Evolutionary conservation across 1,140 invertebrate species (phyloP), one percentile per base, ranked within the genome.

Genomic region (Drosophila ambigua): DNA sequence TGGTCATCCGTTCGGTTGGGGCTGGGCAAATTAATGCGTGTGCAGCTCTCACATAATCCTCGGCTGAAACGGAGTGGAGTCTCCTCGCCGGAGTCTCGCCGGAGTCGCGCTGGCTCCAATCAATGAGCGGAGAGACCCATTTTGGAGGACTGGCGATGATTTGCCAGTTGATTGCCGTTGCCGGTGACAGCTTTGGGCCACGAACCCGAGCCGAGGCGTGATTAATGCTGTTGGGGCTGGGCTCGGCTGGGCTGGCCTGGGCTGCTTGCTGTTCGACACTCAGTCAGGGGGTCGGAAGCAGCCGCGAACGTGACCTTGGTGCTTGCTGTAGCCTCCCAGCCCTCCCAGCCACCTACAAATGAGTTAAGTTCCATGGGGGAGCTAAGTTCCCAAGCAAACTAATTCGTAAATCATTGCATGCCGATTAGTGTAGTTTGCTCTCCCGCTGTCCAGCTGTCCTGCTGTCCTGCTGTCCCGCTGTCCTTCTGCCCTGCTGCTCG

Each of bases 181-280:
- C 4, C 11, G 2, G 3, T 15, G 20, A 26, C 53, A 39, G 31
- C 4, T 39, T 52, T 52, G 35, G 52, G 23, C 8, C 28, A 20
- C 20, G 20, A 7, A 6, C 5, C 5, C 5, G 1, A 28, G 26
- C 26, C 20, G 20, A 20, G 20, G 35, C 35, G 23, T 46, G 55
- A 58, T 48, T 58, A 58, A 31, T 58, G 55, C 43, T 28, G 16
- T 23, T 43, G 9, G 51, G 4, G 6, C 20, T 20, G 20, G 1
- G 20, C 20, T 20, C 1, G 20, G 20, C 20, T 20, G 20, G 1
- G 20, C 20, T 20, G 20, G 20, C 1, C 20, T 20, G 20, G 20
- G 20, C 20, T 20, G 20, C 20, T 20, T 0, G 20, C 20, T 20
- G 20, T 20, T 20, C 20, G 20, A 20, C 20, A 20, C 20, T 2